phyloP scores from a whole-genome alignment of 2,888 invertebrate species.

The Salticus scenicus region DNA sequence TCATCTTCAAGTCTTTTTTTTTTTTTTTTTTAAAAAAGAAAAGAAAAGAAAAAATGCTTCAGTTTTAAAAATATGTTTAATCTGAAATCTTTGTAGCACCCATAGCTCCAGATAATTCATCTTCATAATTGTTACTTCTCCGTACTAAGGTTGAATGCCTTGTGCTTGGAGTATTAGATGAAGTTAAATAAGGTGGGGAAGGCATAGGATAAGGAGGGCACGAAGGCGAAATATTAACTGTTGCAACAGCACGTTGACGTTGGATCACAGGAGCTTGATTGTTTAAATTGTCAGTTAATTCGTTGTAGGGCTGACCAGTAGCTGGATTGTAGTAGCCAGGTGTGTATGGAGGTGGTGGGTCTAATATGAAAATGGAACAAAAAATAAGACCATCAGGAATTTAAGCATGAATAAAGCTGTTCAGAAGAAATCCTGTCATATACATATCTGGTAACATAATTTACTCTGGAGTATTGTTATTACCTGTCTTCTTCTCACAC shows the following conservation, averaged over 20 bases:
- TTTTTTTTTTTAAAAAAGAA: neutral
- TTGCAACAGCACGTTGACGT: slow-evolving; percentile 59
- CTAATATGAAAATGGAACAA: slow-evolving; percentile 67
- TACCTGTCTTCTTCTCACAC: too few species aligned
- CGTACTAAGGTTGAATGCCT: slow-evolving; percentile 23
- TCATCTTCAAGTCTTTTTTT: neutral
- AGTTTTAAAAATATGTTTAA: slow-evolving; percentile 15
- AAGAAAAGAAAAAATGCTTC: neutral
- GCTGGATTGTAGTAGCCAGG: slow-evolving; percentile 72
- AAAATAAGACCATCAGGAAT: too few species aligned
- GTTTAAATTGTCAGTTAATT: slow-evolving; percentile 54
- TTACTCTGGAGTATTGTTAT: too few species aligned
- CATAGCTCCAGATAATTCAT: slow-evolving; percentile 69
- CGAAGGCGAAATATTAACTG: slow-evolving; percentile 45
- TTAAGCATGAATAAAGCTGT: too few species aligned
- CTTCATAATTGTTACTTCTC: slow-evolving; percentile 43
- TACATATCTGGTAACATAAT: too few species aligned
- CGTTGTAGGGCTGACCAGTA: slow-evolving; percentile 68
- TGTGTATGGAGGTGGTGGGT: slow-evolving; percentile 74
- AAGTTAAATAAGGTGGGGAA: slow-evolving; percentile 39
- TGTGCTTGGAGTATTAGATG: slow-evolving; percentile 13
- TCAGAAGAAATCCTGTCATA: too few species aligned
- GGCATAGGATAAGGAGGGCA: slow-evolving; percentile 61
- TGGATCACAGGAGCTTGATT: slow-evolving; percentile 61
- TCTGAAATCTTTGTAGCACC: slow-evolving; percentile 65